Percentiles rank a stretch among this genome's conserved stretches.
Evolutionary conservation across 2,888 invertebrate genomes (phyloP).

Genomic region (Stenurella melanura): DNA sequence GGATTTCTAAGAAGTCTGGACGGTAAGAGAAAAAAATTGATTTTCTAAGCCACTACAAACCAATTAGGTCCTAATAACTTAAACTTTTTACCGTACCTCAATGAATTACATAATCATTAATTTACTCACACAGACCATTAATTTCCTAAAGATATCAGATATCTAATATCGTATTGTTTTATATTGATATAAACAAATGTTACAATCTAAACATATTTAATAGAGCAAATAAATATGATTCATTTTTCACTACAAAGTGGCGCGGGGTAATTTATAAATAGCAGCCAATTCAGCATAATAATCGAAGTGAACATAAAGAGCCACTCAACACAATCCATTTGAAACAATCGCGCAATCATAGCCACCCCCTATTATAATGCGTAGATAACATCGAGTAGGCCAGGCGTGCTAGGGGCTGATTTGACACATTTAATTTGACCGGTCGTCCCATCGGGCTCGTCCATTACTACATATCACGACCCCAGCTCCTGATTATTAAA

Average conservation of each 20-base stretch:
- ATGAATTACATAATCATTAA: too few species aligned
- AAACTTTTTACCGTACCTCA: too few species aligned
- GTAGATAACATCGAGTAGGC: conserved; percentile 67
- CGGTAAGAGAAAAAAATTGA: too few species aligned
- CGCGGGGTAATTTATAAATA: conserved; percentile 51
- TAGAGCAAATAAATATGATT: conserved; percentile 18
- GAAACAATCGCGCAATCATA: conserved; percentile 71
- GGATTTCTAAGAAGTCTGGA: too few species aligned
- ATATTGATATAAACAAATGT: background rate
- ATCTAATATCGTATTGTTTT: background rate
- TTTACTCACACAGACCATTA: too few species aligned
- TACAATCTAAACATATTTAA: conserved; percentile 8
- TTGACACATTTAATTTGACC: conserved; percentile 70
- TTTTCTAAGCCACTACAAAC: too few species aligned
- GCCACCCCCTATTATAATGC: conserved; percentile 66
- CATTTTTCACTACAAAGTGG: conserved; percentile 20
- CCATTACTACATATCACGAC: conserved; percentile 60
- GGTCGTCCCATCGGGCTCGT: conserved; percentile 63
- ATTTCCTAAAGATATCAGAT: too few species aligned
- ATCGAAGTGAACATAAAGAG: conserved; percentile 62
- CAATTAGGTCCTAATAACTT: too few species aligned
- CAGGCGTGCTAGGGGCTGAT: conserved; percentile 65
- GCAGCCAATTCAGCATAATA: conserved; percentile 57
- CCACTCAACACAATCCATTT: conserved; percentile 67
- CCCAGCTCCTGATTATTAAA: conserved; percentile 64